Evolutionary conservation across 2,888 invertebrate genomes (phyloP).

Genomic region (Tachina lurida): DNA sequence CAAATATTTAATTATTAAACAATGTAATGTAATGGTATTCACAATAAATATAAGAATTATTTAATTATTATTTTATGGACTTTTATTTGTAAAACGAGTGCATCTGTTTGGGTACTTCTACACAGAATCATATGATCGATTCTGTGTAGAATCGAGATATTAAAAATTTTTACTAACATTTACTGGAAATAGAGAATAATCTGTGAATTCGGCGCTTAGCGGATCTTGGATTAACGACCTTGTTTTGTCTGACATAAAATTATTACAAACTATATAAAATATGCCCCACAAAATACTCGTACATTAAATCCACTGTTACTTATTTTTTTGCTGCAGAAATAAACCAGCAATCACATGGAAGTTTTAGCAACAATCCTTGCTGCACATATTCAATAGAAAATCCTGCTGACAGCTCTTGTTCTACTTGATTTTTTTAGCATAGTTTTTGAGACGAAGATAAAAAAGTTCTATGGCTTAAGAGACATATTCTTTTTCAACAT

Average conservation of each 20-base stretch:
- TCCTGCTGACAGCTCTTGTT: slow-evolving; percentile 26
- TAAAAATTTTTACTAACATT: no score
- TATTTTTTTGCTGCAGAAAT: background rate
- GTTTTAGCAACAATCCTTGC: slow-evolving; percentile 26
- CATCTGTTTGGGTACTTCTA: no score
- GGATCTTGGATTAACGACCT: no score
- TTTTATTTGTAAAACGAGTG: background rate
- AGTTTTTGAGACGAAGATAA: background rate
- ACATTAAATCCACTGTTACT: background rate
- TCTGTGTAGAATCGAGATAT: no score
- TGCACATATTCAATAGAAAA: slow-evolving; percentile 15
- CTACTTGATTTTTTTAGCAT: background rate
- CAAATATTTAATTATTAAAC: slow-evolving; percentile 29
- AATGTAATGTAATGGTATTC: slow-evolving; percentile 11
- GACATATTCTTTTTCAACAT: slow-evolving; percentile 53
- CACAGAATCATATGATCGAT: no score
- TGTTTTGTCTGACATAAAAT: no score
- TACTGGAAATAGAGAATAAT: no score
- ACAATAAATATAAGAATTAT: background rate
- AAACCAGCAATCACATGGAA: slow-evolving; percentile 8
- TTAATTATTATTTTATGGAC: background rate
- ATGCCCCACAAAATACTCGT: background rate
- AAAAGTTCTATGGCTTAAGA: slow-evolving; percentile 33
- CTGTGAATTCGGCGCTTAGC: no score
- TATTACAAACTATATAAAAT: no score